Percentiles rank a stretch among this genome's conserved stretches.
phyloP scores from a whole-genome alignment of 2,797 vertebrate genomes.

The Centropyge bicolor region DNA sequence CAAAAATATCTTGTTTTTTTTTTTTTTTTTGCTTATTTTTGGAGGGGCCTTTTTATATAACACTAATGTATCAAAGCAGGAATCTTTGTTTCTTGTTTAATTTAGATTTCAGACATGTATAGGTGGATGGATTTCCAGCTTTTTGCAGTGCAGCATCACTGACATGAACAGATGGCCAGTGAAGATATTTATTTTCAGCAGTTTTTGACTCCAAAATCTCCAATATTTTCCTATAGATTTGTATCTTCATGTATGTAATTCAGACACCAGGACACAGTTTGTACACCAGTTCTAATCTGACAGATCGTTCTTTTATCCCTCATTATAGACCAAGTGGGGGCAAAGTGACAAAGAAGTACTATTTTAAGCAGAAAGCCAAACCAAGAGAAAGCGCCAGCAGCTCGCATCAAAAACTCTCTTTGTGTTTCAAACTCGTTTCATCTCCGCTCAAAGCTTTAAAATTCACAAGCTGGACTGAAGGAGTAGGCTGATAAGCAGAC shows the following conservation, averaged over 20 bases:
- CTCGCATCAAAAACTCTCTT: constrained; percentile 8
- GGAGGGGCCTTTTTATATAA: too few relatives aligned
- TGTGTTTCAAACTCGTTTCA: constrained; percentile 36
- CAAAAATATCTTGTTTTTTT: too few relatives aligned
- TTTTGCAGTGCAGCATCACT: constrained; percentile 20
- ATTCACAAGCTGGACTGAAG: constrained; percentile 14
- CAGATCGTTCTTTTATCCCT: not conserved
- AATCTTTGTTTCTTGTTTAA: constrained; percentile 3
- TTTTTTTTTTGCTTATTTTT: too few relatives aligned
- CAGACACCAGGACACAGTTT: not conserved
- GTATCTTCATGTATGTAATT: not conserved
- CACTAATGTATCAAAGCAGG: constrained; percentile 29
- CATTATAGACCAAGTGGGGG: not conserved
- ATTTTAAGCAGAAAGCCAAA: constrained; percentile 27
- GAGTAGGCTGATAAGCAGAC: constrained; percentile 44
- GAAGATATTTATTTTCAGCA: constrained; percentile 22
- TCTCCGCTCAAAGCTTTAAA: constrained; percentile 42
- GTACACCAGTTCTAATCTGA: not conserved
- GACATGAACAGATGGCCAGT: constrained; percentile 24
- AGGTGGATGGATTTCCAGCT: constrained; percentile 12
- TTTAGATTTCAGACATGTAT: constrained; percentile 26
- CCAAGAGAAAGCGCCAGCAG: not conserved
- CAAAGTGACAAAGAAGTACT: constrained; percentile 9
- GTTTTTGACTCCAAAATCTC: too few relatives aligned
- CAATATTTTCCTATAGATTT: too few relatives aligned